Evolutionary conservation across 1,140 invertebrate genomes (phyloP).

Genomic region (Scaptomyza montana): DNA sequence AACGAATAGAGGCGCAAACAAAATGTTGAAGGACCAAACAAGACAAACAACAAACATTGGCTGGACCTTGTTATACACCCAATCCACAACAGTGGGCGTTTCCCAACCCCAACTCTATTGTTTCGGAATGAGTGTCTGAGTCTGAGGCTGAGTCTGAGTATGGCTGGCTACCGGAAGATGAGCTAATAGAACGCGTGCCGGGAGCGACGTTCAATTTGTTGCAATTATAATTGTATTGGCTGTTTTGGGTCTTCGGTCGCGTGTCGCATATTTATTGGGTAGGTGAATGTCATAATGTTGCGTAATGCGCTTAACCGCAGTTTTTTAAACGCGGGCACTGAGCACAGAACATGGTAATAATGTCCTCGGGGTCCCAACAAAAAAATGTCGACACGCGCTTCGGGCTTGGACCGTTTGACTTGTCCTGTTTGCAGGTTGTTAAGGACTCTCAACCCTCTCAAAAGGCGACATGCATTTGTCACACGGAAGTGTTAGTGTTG

Average conservation of each 20-base stretch:
- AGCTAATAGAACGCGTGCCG: slow-evolving; percentile 66
- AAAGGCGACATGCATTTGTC: slow-evolving; percentile 30
- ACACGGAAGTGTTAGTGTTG: slow-evolving; percentile 47
- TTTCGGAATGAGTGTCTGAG: neutral
- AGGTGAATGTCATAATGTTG: slow-evolving; percentile 62
- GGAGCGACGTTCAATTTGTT: slow-evolving; percentile 72
- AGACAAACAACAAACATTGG: slow-evolving; percentile 36
- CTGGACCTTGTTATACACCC: neutral
- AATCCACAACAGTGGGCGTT: slow-evolving; percentile 3
- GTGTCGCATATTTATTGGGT: slow-evolving; percentile 47
- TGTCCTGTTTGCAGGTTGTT: slow-evolving; percentile 54
- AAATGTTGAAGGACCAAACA: slow-evolving; percentile 19
- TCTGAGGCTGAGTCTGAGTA: neutral
- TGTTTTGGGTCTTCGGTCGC: slow-evolving; percentile 37
- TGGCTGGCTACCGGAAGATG: slow-evolving; percentile 60
- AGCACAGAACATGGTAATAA: slow-evolving; percentile 54
- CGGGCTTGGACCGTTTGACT: slow-evolving; percentile 51
- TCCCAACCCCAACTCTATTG: slow-evolving; percentile 1
- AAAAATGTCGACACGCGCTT: slow-evolving; percentile 59
- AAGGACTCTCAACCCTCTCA: slow-evolving; percentile 50
- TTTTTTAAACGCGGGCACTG: slow-evolving; percentile 14
- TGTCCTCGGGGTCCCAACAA: slow-evolving; percentile 45
- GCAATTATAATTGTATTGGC: slow-evolving; percentile 77
- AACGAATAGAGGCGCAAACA: slow-evolving; percentile 4
- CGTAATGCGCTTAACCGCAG: slow-evolving; percentile 73